Evolutionary conservation across 92 coral and sea anemone species (phyloP).

Genomic region (Porites rus): DNA sequence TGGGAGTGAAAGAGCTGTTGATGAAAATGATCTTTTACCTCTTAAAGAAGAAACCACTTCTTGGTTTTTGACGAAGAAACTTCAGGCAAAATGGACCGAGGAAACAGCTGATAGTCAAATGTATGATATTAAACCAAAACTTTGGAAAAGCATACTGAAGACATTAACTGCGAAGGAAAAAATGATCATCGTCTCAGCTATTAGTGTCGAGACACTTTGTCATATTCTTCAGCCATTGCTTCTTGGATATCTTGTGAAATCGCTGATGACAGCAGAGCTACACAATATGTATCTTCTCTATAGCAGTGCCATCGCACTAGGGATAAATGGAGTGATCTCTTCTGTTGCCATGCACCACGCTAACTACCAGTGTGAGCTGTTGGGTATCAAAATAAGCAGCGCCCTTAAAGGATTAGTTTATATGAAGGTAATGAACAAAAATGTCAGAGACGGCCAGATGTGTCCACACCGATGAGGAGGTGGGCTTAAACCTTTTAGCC

Average conservation of each 20-base stretch:
- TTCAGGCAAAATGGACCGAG: background rate
- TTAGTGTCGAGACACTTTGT: background rate
- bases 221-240: background rate
- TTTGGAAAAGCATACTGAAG: background rate
- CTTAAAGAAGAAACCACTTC: background rate
- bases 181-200: background rate
- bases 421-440: background rate
- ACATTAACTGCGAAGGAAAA: background rate
- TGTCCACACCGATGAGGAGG: background rate
- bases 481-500: no score
- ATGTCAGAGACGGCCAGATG: background rate
- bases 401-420: slow-evolving; percentile 21
- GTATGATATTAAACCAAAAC: background rate
- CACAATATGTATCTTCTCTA: background rate
- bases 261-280: background rate
- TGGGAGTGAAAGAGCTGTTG: background rate
- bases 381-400: slow-evolving; percentile 10
- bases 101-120: background rate
- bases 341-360: background rate
- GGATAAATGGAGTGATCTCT: background rate
- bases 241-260: background rate
- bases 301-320: background rate
- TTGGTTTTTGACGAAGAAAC: background rate
- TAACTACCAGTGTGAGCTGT: background rate
- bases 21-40: background rate